Conservation (phyloP, 2,888 invertebrate genomes). For the Lutraria lutraria region DNA sequence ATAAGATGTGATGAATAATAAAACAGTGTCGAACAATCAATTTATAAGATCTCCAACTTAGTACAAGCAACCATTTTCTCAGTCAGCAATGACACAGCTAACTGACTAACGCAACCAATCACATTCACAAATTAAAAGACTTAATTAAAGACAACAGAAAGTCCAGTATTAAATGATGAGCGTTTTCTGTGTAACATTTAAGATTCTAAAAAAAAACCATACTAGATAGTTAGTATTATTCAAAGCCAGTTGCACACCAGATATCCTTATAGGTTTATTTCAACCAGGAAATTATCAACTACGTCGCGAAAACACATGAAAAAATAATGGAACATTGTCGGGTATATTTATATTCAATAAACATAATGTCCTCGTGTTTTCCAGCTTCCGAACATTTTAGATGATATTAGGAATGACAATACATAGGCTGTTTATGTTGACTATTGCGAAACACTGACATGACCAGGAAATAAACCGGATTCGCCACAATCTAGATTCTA, state of each 20-base stretch:
- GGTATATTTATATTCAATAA: background rate
- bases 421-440: background rate
- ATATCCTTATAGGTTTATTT: background rate
- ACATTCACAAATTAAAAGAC: too few relatives aligned
- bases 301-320: conserved; percentile 54
- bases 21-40: background rate
- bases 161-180: background rate
- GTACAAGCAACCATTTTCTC: background rate
- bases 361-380: background rate
- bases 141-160: too few relatives aligned
- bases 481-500: background rate
- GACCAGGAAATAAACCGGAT: conserved; percentile 28
- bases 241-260: background rate
- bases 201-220: too few relatives aligned
- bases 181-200: background rate
- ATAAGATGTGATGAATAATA: background rate
- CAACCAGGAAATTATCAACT: background rate
- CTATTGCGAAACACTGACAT: background rate
- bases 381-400: background rate
- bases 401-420: background rate
- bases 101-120: too few relatives aligned
- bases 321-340: background rate
- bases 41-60: background rate
- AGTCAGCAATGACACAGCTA: background rate
- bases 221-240: too few relatives aligned